A percentile compares a stretch with the other conserved stretches of the same genome.
phyloP scores from a whole-genome alignment of 2,888 invertebrate genomes.

The Crossocerus cetratus region DNA sequence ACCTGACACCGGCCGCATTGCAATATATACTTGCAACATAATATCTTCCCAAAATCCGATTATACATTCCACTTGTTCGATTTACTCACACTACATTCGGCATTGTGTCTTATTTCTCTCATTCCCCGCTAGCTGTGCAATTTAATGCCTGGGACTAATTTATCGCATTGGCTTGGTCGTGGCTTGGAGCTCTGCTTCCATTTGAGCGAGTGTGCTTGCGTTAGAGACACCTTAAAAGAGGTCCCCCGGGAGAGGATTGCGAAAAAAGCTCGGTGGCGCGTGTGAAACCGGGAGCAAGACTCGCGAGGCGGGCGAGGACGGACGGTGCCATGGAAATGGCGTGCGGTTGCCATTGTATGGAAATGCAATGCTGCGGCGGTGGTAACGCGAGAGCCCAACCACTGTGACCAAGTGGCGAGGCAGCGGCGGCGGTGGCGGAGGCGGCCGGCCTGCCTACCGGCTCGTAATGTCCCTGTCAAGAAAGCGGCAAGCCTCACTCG shows the following conservation, averaged over 20 bases:
- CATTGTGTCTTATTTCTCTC: too few relatives aligned
- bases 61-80: too few relatives aligned
- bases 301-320: slow-evolving; percentile 34
- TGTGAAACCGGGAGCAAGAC: slow-evolving; percentile 61
- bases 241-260: neutral
- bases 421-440: neutral
- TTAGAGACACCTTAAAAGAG: too few relatives aligned
- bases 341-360: slow-evolving; percentile 73
- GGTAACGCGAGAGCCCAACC: slow-evolving; percentile 65
- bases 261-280: slow-evolving; percentile 66
- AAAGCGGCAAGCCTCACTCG: slow-evolving; percentile 69
- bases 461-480: slow-evolving; percentile 73
- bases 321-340: slow-evolving; percentile 72
- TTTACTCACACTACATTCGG: too few relatives aligned
- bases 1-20: too few relatives aligned
- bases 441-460: slow-evolving; percentile 38
- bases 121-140: too few relatives aligned
- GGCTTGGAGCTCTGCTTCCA: too few relatives aligned
- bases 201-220: too few relatives aligned
- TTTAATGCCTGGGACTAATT: too few relatives aligned
- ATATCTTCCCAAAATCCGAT: too few relatives aligned
- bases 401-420: slow-evolving; percentile 68
- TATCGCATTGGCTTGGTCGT: too few relatives aligned
- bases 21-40: too few relatives aligned
- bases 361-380: slow-evolving; percentile 60